Percentiles rank a stretch among this genome's conserved stretches.
Evolutionary conservation across 2,888 invertebrate genomes (phyloP).

Genomic region (Sinopyrophorus schimmeli): DNA sequence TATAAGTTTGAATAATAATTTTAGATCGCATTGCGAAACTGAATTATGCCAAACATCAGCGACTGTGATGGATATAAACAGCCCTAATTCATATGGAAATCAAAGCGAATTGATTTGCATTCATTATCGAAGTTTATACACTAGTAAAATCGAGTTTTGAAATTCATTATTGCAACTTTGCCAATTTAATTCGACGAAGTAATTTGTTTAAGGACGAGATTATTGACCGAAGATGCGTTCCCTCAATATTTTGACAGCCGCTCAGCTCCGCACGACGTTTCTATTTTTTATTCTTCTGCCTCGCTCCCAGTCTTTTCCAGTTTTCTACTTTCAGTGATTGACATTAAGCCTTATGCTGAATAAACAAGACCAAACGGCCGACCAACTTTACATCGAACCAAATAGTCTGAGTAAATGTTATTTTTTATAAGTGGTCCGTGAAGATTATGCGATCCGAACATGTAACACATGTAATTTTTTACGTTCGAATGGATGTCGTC

Average conservation of each 20-base stretch:
- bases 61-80: constrained; percentile 31
- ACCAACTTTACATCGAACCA: constrained; percentile 4
- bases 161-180: constrained; percentile 30
- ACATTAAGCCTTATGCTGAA: constrained; percentile 26
- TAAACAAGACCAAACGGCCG: constrained; percentile 23
- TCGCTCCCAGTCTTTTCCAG: constrained; percentile 9
- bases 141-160: constrained; percentile 30
- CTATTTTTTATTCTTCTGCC: constrained; percentile 4
- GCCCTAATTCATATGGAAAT: constrained; percentile 33
- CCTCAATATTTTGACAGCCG: constrained; percentile 19
- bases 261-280: constrained; percentile 8
- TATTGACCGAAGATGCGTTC: constrained; percentile 1
- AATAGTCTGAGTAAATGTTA: too few species aligned
- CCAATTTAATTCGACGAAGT: constrained; percentile 27
- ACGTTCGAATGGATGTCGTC: too few species aligned
- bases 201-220: constrained; percentile 12
- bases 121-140: constrained; percentile 32
- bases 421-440: too few species aligned
- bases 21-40: constrained; percentile 29
- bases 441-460: too few species aligned
- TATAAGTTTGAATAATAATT: constrained; percentile 29
- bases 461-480: too few species aligned
- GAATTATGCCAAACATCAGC: constrained; percentile 33
- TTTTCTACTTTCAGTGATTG: constrained; percentile 23
- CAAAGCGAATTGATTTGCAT: constrained; percentile 31